These are phyloP conservation scores for Sesia bembeciformis DNA, from an alignment of 2,888 invertebrate species.

Conservation along the genomic window DNA sequence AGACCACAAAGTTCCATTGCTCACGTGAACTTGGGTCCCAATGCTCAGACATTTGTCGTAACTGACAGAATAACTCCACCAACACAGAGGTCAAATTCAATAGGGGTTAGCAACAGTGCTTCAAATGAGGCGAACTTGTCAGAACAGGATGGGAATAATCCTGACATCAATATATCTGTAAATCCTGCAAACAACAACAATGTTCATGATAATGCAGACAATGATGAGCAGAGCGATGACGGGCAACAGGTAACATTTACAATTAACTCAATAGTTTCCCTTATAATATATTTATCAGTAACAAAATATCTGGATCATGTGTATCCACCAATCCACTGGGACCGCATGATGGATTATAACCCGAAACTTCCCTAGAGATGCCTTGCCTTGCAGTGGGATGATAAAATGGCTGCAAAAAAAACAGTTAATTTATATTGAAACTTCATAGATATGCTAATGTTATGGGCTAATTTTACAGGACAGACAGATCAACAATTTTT, in stretches of 20 bases:
- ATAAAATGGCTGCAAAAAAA: no score
- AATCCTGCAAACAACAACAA: constrained; percentile 65
- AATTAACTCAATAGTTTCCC: no score
- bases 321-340: no score
- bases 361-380: no score
- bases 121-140: constrained; percentile 50
- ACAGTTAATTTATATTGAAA: no score
- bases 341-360: no score
- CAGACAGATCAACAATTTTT: no score
- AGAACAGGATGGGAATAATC: constrained; percentile 36
- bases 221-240: constrained; percentile 65
- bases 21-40: constrained; percentile 44
- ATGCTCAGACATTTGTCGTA: constrained; percentile 44
- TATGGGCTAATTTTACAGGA: no score
- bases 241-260: constrained; percentile 47
- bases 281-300: no score
- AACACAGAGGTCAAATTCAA: constrained; percentile 28
- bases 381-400: no score
- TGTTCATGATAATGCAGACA: constrained; percentile 58
- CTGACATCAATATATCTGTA: constrained; percentile 55
- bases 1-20: constrained; percentile 62
- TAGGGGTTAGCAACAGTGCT: constrained; percentile 35
- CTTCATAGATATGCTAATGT: no score
- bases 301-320: no score
- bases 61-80: constrained; percentile 40